These are phyloP conservation scores for Anagyrus pseudococci DNA, from an alignment of 2,888 invertebrate species.

Conservation along the genomic window DNA sequence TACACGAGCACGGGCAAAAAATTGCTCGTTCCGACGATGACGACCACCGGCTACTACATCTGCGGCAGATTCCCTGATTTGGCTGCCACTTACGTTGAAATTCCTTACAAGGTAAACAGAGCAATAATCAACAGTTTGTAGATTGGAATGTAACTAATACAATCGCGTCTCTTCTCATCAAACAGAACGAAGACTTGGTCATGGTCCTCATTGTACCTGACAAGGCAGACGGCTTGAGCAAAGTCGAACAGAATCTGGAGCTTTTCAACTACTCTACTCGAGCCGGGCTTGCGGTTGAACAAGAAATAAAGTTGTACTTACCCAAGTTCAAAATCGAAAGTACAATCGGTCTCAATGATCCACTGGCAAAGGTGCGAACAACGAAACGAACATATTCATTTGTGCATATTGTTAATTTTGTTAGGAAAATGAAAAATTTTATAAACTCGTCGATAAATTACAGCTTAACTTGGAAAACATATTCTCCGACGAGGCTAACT, in stretches of 20 bases:
- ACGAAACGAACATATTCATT: background rate
- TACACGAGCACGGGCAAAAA: slow-evolving; percentile 64
- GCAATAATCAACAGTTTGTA: background rate
- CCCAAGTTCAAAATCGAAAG: slow-evolving; percentile 45
- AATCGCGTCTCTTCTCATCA: background rate
- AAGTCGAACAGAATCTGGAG: slow-evolving; percentile 56
- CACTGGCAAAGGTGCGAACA: slow-evolving; percentile 31
- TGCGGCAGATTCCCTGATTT: slow-evolving; percentile 64
- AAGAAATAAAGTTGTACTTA: slow-evolving; percentile 52
- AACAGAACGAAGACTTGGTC: slow-evolving; percentile 63
- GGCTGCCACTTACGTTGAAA: slow-evolving; percentile 71
- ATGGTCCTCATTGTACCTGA: slow-evolving; percentile 79
- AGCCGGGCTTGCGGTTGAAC: slow-evolving; percentile 23
- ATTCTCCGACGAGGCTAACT: slow-evolving; percentile 69
- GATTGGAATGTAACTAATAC: background rate
- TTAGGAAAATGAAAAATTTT: slow-evolving; percentile 1
- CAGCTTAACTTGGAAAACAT: slow-evolving; percentile 77
- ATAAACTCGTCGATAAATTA: slow-evolving; percentile 35
- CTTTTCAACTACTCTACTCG: slow-evolving; percentile 39
- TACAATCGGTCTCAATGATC: slow-evolving; percentile 34
- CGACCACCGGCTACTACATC: slow-evolving; percentile 63
- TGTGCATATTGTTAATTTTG: too few relatives aligned
- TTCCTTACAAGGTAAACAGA: slow-evolving; percentile 67
- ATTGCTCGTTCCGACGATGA: slow-evolving; percentile 77
- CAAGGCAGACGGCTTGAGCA: slow-evolving; percentile 66